Evolutionary conservation across 2,797 vertebrate genomes (phyloP), one percentile per base, ranked within the genome.

Genomic region (Glossophaga mutica): DNA sequence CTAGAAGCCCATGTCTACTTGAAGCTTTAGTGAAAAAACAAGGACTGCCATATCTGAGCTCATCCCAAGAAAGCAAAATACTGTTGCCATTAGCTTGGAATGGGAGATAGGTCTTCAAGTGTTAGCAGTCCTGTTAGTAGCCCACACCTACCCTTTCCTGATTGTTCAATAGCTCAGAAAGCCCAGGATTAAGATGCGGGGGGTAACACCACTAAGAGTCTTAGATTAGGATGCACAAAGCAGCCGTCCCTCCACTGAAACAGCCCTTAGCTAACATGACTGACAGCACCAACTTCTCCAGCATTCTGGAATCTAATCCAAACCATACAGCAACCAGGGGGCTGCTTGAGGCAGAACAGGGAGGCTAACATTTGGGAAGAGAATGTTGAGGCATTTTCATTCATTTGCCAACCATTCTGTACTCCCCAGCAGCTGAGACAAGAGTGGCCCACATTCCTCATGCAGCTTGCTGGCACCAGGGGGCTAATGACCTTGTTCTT

Each of bases 51-150:
- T 62, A 68, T 59, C n/a, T 71, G 85, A 94, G 74, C 21, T 88
- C 55, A 50, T 90, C 34, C 29, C 26, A 78, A 84, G 50, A 87
- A 83, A 90, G 42, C 48, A 90, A 96, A 94, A 83, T n/a, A 59
- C 29, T 44, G 9, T 50, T 92, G 44, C 44, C 44, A 92, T 92
- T 94, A 96, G 8, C 46, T 62, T 82, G 18, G 44, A 77, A 86
- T 44, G 10, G 37, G 73, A 91, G 34, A 29, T 57, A 85, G n/a
- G 8, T 91, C 57, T 26, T 62, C 18, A 92, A 90, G 15, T 68
- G 24, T 44, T 88, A 70, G 73, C 21, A 93, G 15, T 82, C 8
- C 55, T 82, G 5, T 86, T 65, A 65, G 44, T 11, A 81, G 37
- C 29, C n/a, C 39, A 86, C 55, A 32, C 4, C 3, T 92, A 42